phyloP scores from a whole-genome alignment of 2,113 vertebrate genomes.

The Pionites leucogaster region DNA sequence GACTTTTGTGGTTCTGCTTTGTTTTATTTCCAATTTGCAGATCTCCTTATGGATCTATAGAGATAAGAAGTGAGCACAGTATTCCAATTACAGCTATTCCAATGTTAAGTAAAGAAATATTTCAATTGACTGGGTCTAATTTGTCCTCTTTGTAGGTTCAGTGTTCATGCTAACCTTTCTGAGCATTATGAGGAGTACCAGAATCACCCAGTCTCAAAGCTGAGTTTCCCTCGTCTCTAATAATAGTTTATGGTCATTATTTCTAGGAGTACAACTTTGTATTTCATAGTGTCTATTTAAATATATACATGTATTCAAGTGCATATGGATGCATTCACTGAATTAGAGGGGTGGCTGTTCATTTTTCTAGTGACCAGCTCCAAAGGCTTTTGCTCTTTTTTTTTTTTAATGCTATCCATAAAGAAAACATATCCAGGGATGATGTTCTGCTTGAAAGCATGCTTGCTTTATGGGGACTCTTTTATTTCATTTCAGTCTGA shows the following conservation, averaged over 20 bases:
- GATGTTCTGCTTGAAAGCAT: background rate
- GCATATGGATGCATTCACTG: background rate
- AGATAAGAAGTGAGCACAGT: background rate
- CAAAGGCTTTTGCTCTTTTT: accelerated
- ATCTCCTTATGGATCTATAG: background rate
- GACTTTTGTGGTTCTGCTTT: background rate
- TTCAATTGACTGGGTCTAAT: background rate
- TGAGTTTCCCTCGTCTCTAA: background rate
- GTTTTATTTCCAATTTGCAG: background rate
- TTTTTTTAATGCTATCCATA: background rate
- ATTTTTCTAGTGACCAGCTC: background rate
- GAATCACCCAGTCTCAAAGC: background rate
- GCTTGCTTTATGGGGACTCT: background rate
- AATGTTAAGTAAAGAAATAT: background rate
- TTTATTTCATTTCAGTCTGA: background rate
- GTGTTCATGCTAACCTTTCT: background rate
- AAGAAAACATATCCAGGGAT: background rate
- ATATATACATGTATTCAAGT: background rate
- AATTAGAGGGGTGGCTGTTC: background rate
- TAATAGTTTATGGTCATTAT: background rate
- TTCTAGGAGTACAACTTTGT: background rate
- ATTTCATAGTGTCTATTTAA: background rate
- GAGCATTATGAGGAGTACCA: background rate
- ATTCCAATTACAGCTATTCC: background rate
- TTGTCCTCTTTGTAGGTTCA: background rate